Conservation (phyloP, 2,888 invertebrate species). For the Maniola hyperantus region DNA sequence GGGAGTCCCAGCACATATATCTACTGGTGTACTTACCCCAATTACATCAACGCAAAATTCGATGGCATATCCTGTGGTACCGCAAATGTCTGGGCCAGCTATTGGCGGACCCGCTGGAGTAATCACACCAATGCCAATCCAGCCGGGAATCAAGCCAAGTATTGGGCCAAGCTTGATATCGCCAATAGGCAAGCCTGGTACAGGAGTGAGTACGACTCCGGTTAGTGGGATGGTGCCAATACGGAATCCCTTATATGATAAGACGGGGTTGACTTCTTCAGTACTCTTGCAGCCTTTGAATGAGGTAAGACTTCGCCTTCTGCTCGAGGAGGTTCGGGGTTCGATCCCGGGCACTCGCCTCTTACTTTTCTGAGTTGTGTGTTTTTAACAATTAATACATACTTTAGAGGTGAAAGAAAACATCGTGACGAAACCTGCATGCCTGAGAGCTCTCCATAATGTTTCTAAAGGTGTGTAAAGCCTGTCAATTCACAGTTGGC, state of each 20-base stretch:
- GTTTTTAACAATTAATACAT: too few species aligned
- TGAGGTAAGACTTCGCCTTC: slow-evolving; percentile 57
- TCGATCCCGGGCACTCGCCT: too few species aligned
- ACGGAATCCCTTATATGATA: slow-evolving; percentile 69
- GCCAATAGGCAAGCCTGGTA: slow-evolving; percentile 15
- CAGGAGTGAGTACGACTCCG: slow-evolving; percentile 24
- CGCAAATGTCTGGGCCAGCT: neutral
- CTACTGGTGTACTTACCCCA: slow-evolving; percentile 1
- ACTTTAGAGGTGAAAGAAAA: too few species aligned
- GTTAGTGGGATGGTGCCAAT: slow-evolving; percentile 72
- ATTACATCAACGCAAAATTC: neutral
- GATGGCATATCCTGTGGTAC: neutral
- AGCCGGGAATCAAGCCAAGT: slow-evolving; percentile 22
- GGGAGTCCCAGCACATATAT: slow-evolving; percentile 33
- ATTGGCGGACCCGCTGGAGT: neutral
- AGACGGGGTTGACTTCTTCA: slow-evolving; percentile 67
- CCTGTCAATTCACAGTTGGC: too few species aligned
- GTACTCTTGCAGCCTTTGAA: slow-evolving; percentile 73
- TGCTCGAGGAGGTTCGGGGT: too few species aligned
- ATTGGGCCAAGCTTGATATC: slow-evolving; percentile 16
- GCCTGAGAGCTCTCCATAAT: too few species aligned
- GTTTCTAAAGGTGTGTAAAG: too few species aligned
- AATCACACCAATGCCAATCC: slow-evolving; percentile 6
- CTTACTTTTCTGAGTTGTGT: too few species aligned
- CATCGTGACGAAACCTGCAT: too few species aligned